Evolutionary conservation across 2,113 vertebrate species (phyloP), one percentile per base, ranked within the genome.

Genomic region (Tachycineta bicolor): DNA sequence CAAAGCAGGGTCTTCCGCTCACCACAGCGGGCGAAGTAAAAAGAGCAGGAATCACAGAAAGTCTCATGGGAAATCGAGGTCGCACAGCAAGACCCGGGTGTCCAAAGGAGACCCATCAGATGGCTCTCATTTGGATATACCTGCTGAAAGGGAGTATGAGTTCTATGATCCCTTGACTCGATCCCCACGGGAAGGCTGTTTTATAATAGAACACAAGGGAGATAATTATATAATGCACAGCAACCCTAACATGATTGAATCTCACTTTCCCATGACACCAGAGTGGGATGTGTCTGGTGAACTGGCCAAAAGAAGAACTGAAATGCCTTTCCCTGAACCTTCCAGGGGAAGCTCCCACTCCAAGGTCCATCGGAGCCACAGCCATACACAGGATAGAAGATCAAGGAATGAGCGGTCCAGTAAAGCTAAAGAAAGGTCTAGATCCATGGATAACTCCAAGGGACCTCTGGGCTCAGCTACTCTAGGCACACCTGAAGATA

Each of bases 241-340:
- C 97, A 99, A 98, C 97, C 98, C 99, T 33, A 99, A 98, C 75
- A 98, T 99, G 90, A 98, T 99, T 5, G 99, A 99, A 95, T 98
- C 99, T 50, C 99, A 99, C 86, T 98, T 99, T 94, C 99, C 99
- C n/a, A 98, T 99, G 94, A 99, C 99, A 3, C 99, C 99, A 4
- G 99, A 99, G 91, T 99, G 99, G 99, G 99, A 99, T 2, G 99
- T 99, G 71, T 99, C 99, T 12, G 99, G 99, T 34, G 99, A 99
- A 91, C 94, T 99, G 71, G 99, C 99, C 87, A 99, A 99, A 97
- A 98, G 99, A 82, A 98, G 99, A 96, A 99, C 99, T 75, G 99
- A 99, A 98, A 99, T 99, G 98, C 99, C 99, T 96, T 99, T 99
- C 96, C 99, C 99, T 11, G 99, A 99, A 91, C 99, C 99, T 76